Evolutionary conservation across 2,888 invertebrate genomes (phyloP), one percentile per base, ranked within the genome.

Genomic region (Eupithecia insigniata): DNA sequence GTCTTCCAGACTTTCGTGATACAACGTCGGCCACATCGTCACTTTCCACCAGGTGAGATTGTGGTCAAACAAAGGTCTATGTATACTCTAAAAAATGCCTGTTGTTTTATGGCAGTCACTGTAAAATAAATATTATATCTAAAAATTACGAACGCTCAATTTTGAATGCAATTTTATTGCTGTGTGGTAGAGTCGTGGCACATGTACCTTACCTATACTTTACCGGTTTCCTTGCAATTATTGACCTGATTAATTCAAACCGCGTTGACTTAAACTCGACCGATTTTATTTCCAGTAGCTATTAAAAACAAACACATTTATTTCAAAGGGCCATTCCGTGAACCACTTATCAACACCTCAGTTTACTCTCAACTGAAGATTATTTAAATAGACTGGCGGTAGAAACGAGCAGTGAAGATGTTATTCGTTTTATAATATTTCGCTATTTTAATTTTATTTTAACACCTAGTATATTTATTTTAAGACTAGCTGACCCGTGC

Each of bases 331-430:
- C 60, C 22, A 55, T 22, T 14, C 28, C 28, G 28, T 60, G 30
- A 60, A 60, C 60, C 36, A 22, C 22, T 62, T 22, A 34, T 43
- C 65, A 60, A 60, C 60, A 60, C 60, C 5, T 30, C 60, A 8
- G 60, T 30, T 60, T 60, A 18, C 60, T 60, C 30, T 60, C 30
- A 60, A 60, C 32, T 36, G 62, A 62, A n/a, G 22, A 36, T 60
- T 30, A 18, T 60, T 60, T 30, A 60, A 60, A 60, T 60, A 30
- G 55, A 55, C 26, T 30, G 18, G 60, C 30, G 30, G 28, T 10
- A 18, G 18, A 30, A 60, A 30, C 18, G 28, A 58, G 26, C 60
- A 30, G 18, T 30, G 60, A 30, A 60, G 30, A 60, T 30, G 30
- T 60, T 60, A 22, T 4, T 12, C 0, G 14, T 14, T 26, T 26